Percentiles rank a stretch among this genome's conserved stretches.
These are phyloP conservation scores for Naja naja DNA, from an alignment of 2,113 vertebrate genomes.

Conservation along the genomic window DNA sequence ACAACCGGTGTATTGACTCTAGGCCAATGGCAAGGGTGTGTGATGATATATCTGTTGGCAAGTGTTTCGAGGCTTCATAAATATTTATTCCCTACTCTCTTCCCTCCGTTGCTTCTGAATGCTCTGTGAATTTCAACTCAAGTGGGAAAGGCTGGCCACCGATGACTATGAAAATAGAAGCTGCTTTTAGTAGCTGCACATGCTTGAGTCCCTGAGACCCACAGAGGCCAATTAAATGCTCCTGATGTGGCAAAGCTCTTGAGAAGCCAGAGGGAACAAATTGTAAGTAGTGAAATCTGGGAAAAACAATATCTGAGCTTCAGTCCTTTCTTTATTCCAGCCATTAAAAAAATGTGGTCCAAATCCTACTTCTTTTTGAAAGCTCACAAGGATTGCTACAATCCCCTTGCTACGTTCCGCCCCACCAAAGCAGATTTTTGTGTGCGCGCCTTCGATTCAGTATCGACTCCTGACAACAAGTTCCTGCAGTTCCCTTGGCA, in stretches of 20 bases:
- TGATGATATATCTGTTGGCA: too few species aligned
- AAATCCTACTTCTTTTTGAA: background rate
- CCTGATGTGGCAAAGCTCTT: background rate
- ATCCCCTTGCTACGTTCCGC: background rate
- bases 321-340: background rate
- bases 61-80: background rate
- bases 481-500: background rate
- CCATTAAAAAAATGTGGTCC: background rate
- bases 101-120: background rate
- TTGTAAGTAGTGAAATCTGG: background rate
- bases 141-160: background rate
- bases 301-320: background rate
- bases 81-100: background rate
- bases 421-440: background rate
- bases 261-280: background rate
- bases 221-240: constrained; percentile 19
- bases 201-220: constrained; percentile 1
- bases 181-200: background rate
- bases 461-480: background rate
- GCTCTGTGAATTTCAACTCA: background rate
- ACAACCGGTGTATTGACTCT: background rate
- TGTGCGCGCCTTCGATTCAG: background rate
- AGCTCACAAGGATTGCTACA: background rate
- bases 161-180: background rate
- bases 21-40: background rate